phyloP scores from a whole-genome alignment of 2,113 vertebrate species.

The Dromas ardeola region DNA sequence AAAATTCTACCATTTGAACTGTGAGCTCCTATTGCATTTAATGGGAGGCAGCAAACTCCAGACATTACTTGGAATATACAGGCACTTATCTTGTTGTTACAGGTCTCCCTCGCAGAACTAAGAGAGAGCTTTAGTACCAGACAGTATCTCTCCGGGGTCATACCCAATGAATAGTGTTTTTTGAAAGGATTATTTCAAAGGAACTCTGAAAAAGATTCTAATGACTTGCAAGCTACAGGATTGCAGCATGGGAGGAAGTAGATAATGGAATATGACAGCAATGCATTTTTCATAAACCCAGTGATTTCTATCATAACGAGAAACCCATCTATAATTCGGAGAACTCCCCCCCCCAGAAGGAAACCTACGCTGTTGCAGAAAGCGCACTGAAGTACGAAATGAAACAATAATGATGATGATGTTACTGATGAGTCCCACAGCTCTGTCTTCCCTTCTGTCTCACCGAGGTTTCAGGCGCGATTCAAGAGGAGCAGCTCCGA shows the following conservation, averaged over 20 bases:
- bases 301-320: slow-evolving; percentile 50
- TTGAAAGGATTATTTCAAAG: slow-evolving; percentile 60
- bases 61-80: slow-evolving; percentile 44
- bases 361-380: neutral
- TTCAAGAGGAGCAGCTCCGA: neutral
- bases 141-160: slow-evolving; percentile 61
- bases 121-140: slow-evolving; percentile 50
- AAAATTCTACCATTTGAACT: slow-evolving; percentile 57
- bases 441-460: slow-evolving; percentile 29
- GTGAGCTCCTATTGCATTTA: slow-evolving; percentile 40
- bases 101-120: slow-evolving; percentile 40
- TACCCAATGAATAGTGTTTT: slow-evolving; percentile 56
- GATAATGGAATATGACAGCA: slow-evolving; percentile 65
- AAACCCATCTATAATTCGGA: slow-evolving; percentile 54
- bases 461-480: neutral
- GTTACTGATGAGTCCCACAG: slow-evolving; percentile 60
- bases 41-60: slow-evolving; percentile 47
- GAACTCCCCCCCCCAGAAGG: slow-evolving; percentile 2
- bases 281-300: slow-evolving; percentile 64
- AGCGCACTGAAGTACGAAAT: slow-evolving; percentile 46
- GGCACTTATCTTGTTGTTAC: slow-evolving; percentile 68
- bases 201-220: slow-evolving; percentile 55
- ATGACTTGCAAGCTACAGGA: slow-evolving; percentile 64
- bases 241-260: slow-evolving; percentile 61
- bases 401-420: slow-evolving; percentile 56